Base-by-base conservation (phyloP, 2,888 invertebrate genomes). In the Miltochrista miniata region DNA sequence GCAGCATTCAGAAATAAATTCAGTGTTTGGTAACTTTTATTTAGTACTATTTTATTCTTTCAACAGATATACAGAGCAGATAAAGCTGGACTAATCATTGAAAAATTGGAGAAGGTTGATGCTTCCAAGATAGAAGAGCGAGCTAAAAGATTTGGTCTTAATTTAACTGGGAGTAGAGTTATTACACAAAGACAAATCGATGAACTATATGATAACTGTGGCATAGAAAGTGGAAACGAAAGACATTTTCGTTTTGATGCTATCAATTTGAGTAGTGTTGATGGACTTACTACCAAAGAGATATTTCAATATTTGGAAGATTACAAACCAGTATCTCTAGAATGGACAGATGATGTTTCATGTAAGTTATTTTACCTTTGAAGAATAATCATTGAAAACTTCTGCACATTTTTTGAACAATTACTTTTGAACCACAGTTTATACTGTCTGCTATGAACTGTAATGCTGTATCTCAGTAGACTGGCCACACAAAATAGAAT, bases 291-390 rank as follows among this genome's bases (percentile, higher is more conserved):
- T 64, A 95, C 96, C 2, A 93, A 94, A 75, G 96, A 97, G 79
- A 93, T 97, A 44, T 95, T 96, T 76, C 93, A 94, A 62, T 97
- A 96, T 83, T 95, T 97, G 75, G 93, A 93, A 76, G 94, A 95
- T 62, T 96, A 94, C 79, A 94, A 94, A 45, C 96, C 97, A n/a
- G 87, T 94, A 10, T 94, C 94, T 9, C 92, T 97, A 45, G 97
- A 97, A 85, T 96, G 96, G 96, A 93, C 97, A 52, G 95, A 95
- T 86, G 95, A 96, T 74, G 87, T 92, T 62, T 95, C 95, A 68
- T 97, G 97, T 95, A 88, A 92, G 93, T 24, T 24, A 24, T 84
- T 56, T 15, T 42, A 43, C 8, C 12, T 13, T 34, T 18, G 18
- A 24, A 5, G 18, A 24, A 24, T 24, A 24, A 4, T 24, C 2